phyloP scores from a whole-genome alignment of 2,113 vertebrate species.

The Salvelinus sp. region DNA sequence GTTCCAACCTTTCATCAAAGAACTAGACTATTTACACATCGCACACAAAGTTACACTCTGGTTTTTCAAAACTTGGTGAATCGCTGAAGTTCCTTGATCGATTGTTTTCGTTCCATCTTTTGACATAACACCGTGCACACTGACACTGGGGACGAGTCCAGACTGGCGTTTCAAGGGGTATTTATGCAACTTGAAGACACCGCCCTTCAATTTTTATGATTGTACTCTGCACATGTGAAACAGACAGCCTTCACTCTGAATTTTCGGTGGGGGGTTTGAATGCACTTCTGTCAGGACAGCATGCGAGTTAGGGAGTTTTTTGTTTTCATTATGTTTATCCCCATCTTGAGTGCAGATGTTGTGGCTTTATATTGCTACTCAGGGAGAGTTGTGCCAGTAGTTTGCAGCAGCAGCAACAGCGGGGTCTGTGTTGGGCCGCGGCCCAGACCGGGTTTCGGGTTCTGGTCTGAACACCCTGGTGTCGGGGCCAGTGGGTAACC shows the following conservation, averaged over 20 bases:
- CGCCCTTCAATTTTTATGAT: background rate
- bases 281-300: slow-evolving; percentile 15
- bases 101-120: no score
- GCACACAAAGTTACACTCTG: no score
- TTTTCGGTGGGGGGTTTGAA: slow-evolving; percentile 8
- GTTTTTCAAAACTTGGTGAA: no score
- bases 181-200: no score
- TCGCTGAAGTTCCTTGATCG: no score
- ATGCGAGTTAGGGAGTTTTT: background rate
- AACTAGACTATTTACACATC: no score
- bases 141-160: no score
- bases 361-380: slow-evolving; percentile 31
- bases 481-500: slow-evolving; percentile 15
- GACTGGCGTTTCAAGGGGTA: no score
- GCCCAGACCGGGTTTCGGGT: slow-evolving; percentile 16
- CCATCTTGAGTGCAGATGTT: slow-evolving; percentile 57
- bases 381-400: background rate
- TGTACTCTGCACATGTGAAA: background rate
- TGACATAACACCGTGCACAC: no score
- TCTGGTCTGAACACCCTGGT: slow-evolving; percentile 4
- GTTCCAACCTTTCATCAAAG: no score
- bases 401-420: no score
- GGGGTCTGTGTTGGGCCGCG: slow-evolving; percentile 6
- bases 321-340: slow-evolving; percentile 27
- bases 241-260: slow-evolving; percentile 2